Evolutionary conservation across 2,113 vertebrate genomes (phyloP).

Genomic region (Archilochus colubris): DNA sequence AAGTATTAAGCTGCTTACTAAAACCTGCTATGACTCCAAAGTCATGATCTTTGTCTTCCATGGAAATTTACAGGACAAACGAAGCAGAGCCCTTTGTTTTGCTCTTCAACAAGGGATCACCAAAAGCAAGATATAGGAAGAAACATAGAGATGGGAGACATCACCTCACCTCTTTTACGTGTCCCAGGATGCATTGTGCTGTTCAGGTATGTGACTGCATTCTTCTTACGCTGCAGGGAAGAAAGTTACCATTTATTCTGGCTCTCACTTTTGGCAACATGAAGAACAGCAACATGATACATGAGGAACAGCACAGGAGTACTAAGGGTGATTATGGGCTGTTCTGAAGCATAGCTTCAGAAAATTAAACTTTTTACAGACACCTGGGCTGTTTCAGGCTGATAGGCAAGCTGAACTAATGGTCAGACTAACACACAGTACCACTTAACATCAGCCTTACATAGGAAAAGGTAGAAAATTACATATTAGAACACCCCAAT

Average conservation of each 20-base stretch:
- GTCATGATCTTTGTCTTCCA: not conserved
- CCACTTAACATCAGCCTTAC: not conserved
- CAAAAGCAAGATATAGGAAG: not conserved
- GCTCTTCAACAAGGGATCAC: not conserved
- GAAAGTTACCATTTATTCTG: not conserved
- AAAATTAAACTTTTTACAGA: not conserved
- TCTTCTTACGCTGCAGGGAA: conserved; percentile 93
- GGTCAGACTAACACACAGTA: not conserved
- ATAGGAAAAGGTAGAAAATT: not conserved
- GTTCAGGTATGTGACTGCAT: conserved; percentile 96
- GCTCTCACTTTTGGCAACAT: not conserved
- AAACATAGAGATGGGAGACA: conserved; percentile 2
- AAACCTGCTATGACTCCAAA: not conserved
- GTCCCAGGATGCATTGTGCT: conserved; percentile 96
- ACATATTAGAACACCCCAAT: not conserved
- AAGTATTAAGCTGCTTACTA: not conserved
- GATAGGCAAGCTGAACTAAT: not conserved
- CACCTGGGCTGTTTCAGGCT: not conserved
- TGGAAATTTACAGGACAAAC: not conserved
- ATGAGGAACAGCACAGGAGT: not conserved
- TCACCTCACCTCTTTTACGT: conserved; percentile 93
- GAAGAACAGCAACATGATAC: not conserved
- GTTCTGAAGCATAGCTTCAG: not conserved
- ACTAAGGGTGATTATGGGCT: not conserved
- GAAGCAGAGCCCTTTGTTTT: not conserved